Conservation (phyloP, 2,888 invertebrate species). For the Sarcophaga carnaria region DNA sequence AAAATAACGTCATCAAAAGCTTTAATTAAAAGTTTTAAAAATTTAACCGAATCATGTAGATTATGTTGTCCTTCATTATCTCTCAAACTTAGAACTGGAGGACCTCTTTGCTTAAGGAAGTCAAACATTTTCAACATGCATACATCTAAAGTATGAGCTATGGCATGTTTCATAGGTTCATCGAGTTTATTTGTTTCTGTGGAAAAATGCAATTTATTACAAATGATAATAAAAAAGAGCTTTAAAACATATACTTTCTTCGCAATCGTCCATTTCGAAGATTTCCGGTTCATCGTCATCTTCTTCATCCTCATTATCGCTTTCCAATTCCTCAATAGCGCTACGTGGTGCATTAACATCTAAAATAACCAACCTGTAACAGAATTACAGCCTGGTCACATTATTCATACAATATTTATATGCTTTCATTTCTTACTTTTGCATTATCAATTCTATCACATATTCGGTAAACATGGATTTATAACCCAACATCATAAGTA, state of each 20-base stretch:
- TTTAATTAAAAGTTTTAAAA: slow-evolving; percentile 84
- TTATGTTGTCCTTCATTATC: slow-evolving; percentile 83
- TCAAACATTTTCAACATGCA: slow-evolving; percentile 88
- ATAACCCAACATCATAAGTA: slow-evolving; percentile 89
- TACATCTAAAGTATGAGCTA: slow-evolving; percentile 88
- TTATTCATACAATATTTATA: not conserved
- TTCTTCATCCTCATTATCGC: slow-evolving; percentile 82
- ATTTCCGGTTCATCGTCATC: slow-evolving; percentile 75
- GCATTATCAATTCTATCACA: slow-evolving; percentile 88
- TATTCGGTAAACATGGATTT: slow-evolving; percentile 87
- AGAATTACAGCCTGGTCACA: slow-evolving; percentile 20
- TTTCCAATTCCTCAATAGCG: slow-evolving; percentile 83
- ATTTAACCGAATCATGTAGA: slow-evolving; percentile 74
- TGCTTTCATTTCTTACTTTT: slow-evolving; percentile 84
- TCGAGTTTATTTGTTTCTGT: slow-evolving; percentile 36
- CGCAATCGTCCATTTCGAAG: slow-evolving; percentile 78
- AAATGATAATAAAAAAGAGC: not conserved
- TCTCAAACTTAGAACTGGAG: slow-evolving; percentile 57
- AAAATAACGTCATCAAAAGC: slow-evolving; percentile 92
- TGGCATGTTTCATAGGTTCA: slow-evolving; percentile 82
- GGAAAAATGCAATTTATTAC: not conserved
- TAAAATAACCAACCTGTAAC: slow-evolving; percentile 87
- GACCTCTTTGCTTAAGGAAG: slow-evolving; percentile 83
- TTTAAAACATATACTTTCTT: slow-evolving; percentile 66
- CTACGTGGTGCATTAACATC: slow-evolving; percentile 87